Evolutionary conservation across 1,140 invertebrate species (phyloP).

Genomic region (Leptopilina clavipes): DNA sequence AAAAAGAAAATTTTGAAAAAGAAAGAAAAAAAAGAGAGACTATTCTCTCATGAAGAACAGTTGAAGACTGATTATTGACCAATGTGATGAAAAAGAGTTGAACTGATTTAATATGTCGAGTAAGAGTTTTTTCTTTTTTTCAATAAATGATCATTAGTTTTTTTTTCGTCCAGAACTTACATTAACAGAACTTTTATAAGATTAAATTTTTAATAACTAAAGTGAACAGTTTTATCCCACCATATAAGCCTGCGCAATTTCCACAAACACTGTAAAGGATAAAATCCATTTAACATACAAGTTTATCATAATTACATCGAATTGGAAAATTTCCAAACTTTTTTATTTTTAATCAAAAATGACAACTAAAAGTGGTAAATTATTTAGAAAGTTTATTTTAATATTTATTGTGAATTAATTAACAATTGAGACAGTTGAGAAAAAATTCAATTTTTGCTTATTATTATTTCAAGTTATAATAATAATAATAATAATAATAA

Average conservation of each 20-base stretch:
- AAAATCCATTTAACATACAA: not conserved
- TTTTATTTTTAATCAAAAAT: no score
- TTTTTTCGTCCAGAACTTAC: not conserved
- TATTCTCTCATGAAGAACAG: not conserved
- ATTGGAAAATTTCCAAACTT: no score
- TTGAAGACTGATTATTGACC: not conserved
- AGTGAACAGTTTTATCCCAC: not conserved
- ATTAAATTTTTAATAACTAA: constrained; percentile 12
- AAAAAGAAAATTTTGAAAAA: no score
- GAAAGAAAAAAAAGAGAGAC: not conserved
- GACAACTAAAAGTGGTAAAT: no score
- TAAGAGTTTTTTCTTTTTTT: not conserved
- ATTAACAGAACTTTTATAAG: not conserved
- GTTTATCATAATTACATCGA: not conserved
- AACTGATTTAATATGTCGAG: not conserved
- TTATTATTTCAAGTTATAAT: no score
- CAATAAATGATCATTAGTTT: not conserved
- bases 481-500: no score
- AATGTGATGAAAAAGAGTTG: not conserved
- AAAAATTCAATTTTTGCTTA: no score
- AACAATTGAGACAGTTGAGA: no score
- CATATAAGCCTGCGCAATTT: not conserved
- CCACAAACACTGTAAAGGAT: not conserved
- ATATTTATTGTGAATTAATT: no score
- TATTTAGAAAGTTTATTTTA: no score